These are phyloP conservation scores for Acleris literana DNA, from an alignment of 2,888 invertebrate species.

Conservation along the genomic window DNA sequence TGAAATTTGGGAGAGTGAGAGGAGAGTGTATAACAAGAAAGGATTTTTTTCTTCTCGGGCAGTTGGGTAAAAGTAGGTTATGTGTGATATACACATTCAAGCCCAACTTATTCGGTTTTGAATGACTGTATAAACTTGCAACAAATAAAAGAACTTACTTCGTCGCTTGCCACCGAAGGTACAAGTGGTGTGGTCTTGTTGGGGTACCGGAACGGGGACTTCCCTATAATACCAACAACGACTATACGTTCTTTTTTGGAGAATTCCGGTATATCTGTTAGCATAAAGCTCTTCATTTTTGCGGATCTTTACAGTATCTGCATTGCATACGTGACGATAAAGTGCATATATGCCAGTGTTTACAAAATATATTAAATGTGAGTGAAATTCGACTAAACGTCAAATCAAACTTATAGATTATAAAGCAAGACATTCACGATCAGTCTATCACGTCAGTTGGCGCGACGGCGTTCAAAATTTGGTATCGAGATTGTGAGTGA, in stretches of 20 bases:
- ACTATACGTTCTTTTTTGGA: constrained; percentile 84
- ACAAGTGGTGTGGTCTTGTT: constrained; percentile 86
- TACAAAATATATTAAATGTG: constrained; percentile 16
- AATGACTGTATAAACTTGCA: background rate
- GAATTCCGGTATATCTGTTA: constrained; percentile 73
- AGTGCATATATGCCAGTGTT: constrained; percentile 22
- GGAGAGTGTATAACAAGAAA: too few species aligned
- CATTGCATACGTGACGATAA: background rate
- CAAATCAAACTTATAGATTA: background rate
- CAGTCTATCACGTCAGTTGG: too few species aligned
- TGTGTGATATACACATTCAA: too few species aligned
- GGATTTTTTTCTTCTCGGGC: too few species aligned
- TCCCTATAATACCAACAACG: constrained; percentile 88
- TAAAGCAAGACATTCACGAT: too few species aligned
- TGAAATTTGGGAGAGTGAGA: too few species aligned
- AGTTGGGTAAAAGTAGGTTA: background rate
- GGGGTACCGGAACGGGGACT: constrained; percentile 86
- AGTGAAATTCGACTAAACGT: constrained; percentile 2
- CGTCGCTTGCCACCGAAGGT: constrained; percentile 70
- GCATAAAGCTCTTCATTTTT: constrained; percentile 67
- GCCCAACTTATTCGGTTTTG: too few species aligned
- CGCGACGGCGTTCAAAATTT: too few species aligned
- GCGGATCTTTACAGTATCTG: too few species aligned
- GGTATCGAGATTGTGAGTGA: too few species aligned
- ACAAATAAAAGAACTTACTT: constrained; percentile 53